Percentiles rank a stretch among this genome's conserved stretches.
Conservation (phyloP, 2,888 invertebrate species). For the Orthosia incerta region DNA sequence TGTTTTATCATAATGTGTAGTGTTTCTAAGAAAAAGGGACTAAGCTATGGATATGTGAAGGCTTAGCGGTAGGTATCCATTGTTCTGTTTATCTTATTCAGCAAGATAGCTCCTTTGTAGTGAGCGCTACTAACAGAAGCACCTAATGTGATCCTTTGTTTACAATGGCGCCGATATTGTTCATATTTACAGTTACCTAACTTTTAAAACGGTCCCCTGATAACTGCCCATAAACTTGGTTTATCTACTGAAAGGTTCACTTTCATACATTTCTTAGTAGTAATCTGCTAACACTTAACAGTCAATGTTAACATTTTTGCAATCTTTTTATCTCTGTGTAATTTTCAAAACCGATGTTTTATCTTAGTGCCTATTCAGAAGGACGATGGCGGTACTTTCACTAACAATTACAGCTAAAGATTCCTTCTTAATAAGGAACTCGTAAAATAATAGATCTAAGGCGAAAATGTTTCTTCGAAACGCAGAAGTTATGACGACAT, state of each 20-base stretch:
- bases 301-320: constrained; percentile 69
- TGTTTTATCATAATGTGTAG: too few species aligned
- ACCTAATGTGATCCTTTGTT: constrained; percentile 34
- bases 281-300: constrained; percentile 59
- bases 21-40: not conserved
- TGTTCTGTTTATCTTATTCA: constrained; percentile 27
- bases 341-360: constrained; percentile 69
- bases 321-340: constrained; percentile 68
- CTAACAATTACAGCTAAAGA: constrained; percentile 55
- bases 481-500: constrained; percentile 32
- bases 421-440: constrained; percentile 34
- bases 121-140: constrained; percentile 38
- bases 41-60: not conserved
- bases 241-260: constrained; percentile 12
- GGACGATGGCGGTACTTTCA: constrained; percentile 75
- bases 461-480: constrained; percentile 39
- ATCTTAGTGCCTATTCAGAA: constrained; percentile 71
- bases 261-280: constrained; percentile 63
- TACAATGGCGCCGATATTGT: constrained; percentile 52
- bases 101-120: constrained; percentile 35
- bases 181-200: constrained; percentile 42
- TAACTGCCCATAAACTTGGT: constrained; percentile 41
- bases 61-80: constrained; percentile 1
- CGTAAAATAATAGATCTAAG: constrained; percentile 44
- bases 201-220: constrained; percentile 49